Evolutionary conservation across 2,888 invertebrate species (phyloP), one percentile per base, ranked within the genome.

Genomic region (Eupithecia centaureata): DNA sequence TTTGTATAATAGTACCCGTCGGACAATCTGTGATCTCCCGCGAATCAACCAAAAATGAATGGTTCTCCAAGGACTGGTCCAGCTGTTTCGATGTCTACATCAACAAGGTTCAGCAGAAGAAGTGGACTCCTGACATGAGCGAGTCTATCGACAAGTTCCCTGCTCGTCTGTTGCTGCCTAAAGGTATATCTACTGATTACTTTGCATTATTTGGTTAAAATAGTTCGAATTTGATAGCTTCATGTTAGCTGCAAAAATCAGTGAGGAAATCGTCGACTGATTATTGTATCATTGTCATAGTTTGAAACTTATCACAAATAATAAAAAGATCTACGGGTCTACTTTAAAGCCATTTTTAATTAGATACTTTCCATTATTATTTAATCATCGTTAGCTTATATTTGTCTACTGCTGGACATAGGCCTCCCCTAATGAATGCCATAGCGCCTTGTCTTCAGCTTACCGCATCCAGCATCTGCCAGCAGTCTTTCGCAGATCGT

Each of bases 101-200:
- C 12, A 87, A 94, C 70, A 92, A 93, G 65, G 82, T 94, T 35
- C 80, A 88, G 74, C 90, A 91, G 51, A 90, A 89, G 76, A 86
- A 90, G 56, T 94, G 94, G 81, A 77, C 89, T 70, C 73, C 94
- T 71, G 92, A 93, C 72, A 80, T 86, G 72, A 82, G 86, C 58
- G 89, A 94, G 81, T 89, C 91, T 56, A 91, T 95, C 76, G 94
- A 94, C 70, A 94, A 95, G 52, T 94, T 94, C 83, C 95, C 95
- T 15, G 93, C 94, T 64, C 94, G 95, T 74, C 86, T 96, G 63
- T 81, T 95, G 80, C 86, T 96, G 67, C 96, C 96, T 78, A 95
- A 95, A 84, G 96, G 94, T 91, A 72, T 10, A 7, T 28, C 12
- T 18, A 0, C 7, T n/a, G 12, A n/a, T 33, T 18, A 47, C n/a